Percentiles rank a stretch among this genome's conserved stretches.
These are phyloP conservation scores for Tyrophagus putrescentiae DNA, from an alignment of 1,140 invertebrate species.

Conservation along the genomic window DNA sequence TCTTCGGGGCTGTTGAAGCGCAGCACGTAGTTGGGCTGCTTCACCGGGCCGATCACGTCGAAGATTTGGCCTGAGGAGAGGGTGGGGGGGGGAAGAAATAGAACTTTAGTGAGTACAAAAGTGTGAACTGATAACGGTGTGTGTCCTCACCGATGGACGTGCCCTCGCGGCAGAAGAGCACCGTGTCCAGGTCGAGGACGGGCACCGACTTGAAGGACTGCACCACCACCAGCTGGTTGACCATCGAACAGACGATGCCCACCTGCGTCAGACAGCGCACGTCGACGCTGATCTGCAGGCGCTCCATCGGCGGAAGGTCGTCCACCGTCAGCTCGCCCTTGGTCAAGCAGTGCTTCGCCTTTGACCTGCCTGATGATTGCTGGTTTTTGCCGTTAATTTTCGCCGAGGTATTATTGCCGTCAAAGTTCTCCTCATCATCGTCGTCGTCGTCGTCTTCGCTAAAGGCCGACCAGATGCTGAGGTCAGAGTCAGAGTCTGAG, in stretches of 20 bases:
- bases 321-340: slow-evolving; percentile 21
- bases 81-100: not conserved
- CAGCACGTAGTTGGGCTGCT: slow-evolving; percentile 59
- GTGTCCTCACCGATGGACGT: slow-evolving; percentile 26
- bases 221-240: slow-evolving; percentile 43
- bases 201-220: slow-evolving; percentile 49
- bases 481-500: too few relatives aligned
- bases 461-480: not conserved
- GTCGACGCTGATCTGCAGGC: slow-evolving; percentile 12
- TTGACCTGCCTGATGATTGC: too few relatives aligned
- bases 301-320: slow-evolving; percentile 21
- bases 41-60: slow-evolving; percentile 72
- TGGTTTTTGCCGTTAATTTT: too few relatives aligned
- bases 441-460: not conserved
- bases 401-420: too few relatives aligned
- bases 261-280: slow-evolving; percentile 21
- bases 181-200: slow-evolving; percentile 62
- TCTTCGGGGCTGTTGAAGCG: slow-evolving; percentile 62
- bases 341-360: slow-evolving; percentile 21
- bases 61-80: slow-evolving; percentile 44
- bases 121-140: not conserved
- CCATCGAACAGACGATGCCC: slow-evolving; percentile 20
- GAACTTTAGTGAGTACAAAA: not conserved
- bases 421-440: not conserved
- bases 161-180: slow-evolving; percentile 49